Conservation (phyloP, 1,140 invertebrate species). For the Drosophila burlai region DNA sequence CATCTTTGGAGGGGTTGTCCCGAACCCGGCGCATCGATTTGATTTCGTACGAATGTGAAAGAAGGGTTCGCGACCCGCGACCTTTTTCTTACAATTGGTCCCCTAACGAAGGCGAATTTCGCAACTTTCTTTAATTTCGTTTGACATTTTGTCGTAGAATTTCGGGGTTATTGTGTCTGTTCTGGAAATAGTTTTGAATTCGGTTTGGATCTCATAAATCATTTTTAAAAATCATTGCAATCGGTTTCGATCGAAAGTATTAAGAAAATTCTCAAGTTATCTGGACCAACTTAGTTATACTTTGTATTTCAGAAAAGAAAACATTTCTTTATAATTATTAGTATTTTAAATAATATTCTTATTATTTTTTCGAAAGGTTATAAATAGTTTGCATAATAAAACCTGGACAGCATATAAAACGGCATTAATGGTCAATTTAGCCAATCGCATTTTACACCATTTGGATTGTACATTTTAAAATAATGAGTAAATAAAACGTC, state of each 20-base stretch:
- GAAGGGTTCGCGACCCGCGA: conserved; percentile 55
- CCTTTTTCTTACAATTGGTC: conserved; percentile 64
- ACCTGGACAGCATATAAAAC: too few species aligned
- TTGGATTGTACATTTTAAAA: too few species aligned
- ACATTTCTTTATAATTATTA: too few species aligned
- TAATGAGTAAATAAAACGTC: too few species aligned
- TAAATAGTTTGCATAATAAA: too few species aligned
- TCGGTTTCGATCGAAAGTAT: neutral
- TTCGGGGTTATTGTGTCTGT: conserved; percentile 49
- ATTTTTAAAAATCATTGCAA: conserved; percentile 19
- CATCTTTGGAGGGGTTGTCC: conserved; percentile 52
- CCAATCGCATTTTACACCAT: too few species aligned
- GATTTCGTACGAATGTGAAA: conserved; percentile 54
- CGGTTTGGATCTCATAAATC: conserved; percentile 64
- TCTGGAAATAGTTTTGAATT: conserved; percentile 67
- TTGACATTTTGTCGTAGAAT: conserved; percentile 65
- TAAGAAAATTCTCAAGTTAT: neutral
- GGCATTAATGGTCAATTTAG: too few species aligned
- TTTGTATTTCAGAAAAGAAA: too few species aligned
- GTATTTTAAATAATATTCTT: too few species aligned
- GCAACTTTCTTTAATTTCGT: conserved; percentile 69
- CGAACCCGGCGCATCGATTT: conserved; percentile 48
- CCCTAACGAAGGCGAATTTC: conserved; percentile 67
- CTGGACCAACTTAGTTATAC: neutral
- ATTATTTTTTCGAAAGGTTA: too few species aligned